A percentile compares a stretch with the other conserved stretches of the same genome.
Evolutionary conservation across 2,113 vertebrate species (phyloP).

Genomic region (Meriones unguiculatus): DNA sequence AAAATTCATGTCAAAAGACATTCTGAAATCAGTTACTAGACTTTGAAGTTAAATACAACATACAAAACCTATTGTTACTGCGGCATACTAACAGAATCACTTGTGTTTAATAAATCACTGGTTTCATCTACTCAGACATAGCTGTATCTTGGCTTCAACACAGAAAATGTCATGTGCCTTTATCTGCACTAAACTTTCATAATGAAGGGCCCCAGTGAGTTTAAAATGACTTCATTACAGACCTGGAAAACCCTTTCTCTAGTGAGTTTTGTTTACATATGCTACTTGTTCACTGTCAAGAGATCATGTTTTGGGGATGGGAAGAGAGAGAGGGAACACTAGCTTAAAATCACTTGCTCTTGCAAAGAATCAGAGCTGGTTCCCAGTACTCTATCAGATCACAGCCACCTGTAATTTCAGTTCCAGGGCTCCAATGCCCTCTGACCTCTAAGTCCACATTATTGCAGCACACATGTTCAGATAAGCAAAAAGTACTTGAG

Average conservation of each 20-base stretch:
- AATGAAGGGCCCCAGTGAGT: background rate
- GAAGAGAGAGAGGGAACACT: no score
- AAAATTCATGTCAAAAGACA: conserved; percentile 44
- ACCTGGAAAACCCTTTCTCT: background rate
- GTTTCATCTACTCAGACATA: conserved; percentile 27
- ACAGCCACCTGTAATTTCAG: background rate
- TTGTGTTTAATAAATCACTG: conserved; percentile 40
- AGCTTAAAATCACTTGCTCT: background rate
- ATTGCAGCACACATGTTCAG: background rate
- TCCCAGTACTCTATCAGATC: background rate
- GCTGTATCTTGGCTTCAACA: background rate
- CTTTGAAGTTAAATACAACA: conserved; percentile 5
- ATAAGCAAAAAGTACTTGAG: background rate
- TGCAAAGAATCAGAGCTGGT: background rate
- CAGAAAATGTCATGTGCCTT: background rate
- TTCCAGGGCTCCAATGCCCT: background rate
- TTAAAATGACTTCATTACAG: background rate
- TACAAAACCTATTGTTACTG: conserved; percentile 25
- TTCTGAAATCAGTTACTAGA: conserved; percentile 21
- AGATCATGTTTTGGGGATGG: background rate
- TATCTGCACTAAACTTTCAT: conserved; percentile 43
- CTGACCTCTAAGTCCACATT: background rate
- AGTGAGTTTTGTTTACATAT: background rate
- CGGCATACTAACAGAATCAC: conserved; percentile 14
- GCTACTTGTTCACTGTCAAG: background rate